Evolutionary conservation across 1,140 invertebrate species (phyloP).

Genomic region (Propsilocerus akamusi): DNA sequence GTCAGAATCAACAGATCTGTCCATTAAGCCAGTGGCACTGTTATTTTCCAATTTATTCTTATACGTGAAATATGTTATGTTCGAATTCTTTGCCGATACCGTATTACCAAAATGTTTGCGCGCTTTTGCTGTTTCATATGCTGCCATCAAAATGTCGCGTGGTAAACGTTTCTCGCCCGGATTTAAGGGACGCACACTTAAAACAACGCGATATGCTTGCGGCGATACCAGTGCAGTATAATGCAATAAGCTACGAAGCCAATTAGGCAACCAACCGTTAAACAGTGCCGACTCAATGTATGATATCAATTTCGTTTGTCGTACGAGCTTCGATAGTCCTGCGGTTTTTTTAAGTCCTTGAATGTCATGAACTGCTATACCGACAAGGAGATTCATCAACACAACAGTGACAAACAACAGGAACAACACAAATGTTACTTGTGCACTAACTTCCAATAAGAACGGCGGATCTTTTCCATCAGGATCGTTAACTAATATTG

Average conservation of each 20-base stretch:
- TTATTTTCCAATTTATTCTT: constrained; percentile 42
- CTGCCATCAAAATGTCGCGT: constrained; percentile 49
- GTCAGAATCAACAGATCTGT: constrained; percentile 26
- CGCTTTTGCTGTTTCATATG: constrained; percentile 50
- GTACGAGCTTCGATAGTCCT: constrained; percentile 49
- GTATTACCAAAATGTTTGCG: constrained; percentile 44
- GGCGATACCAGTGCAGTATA: constrained; percentile 55
- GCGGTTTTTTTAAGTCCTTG: constrained; percentile 59
- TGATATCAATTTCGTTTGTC: constrained; percentile 58
- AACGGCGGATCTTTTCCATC: constrained; percentile 38
- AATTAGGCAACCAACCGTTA: constrained; percentile 48
- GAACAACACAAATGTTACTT: constrained; percentile 53
- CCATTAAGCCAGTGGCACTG: constrained; percentile 24
- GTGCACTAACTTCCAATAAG: constrained; percentile 44
- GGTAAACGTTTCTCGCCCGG: constrained; percentile 60
- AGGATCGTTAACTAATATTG: constrained; percentile 41
- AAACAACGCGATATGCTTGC: constrained; percentile 51
- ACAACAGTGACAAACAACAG: constrained; percentile 61
- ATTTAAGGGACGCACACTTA: constrained; percentile 61
- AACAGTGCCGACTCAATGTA: constrained; percentile 53
- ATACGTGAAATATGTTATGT: constrained; percentile 31
- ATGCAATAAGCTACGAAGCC: constrained; percentile 47
- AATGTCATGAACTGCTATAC: constrained; percentile 64
- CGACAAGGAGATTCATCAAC: constrained; percentile 61
- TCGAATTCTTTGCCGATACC: constrained; percentile 36